Evolutionary conservation across 1,140 invertebrate species (phyloP).

Genomic region (Panulirus ornatus): DNA sequence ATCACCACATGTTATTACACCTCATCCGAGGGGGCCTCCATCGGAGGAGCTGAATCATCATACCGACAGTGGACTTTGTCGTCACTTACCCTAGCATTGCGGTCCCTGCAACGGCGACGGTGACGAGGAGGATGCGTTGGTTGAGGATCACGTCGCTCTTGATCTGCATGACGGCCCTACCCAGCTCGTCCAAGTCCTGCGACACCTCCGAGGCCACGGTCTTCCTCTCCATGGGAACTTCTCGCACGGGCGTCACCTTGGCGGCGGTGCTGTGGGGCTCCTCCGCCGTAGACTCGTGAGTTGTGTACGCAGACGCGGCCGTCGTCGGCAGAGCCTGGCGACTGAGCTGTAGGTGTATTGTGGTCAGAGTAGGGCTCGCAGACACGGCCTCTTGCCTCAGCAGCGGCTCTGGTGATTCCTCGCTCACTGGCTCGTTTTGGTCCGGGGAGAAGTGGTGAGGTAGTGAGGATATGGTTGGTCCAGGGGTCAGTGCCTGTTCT

Average conservation of each 20-base stretch:
- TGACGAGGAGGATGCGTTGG: constrained; percentile 70
- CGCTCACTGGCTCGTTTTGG: not conserved
- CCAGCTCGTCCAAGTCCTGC: constrained; percentile 66
- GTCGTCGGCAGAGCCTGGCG: constrained; percentile 36
- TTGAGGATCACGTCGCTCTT: constrained; percentile 72
- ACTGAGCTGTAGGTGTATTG: constrained; percentile 62
- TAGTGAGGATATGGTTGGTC: not conserved
- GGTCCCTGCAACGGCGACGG: constrained; percentile 64
- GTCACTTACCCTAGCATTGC: constrained; percentile 73
- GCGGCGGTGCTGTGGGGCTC: not conserved
- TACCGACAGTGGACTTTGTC: not conserved
- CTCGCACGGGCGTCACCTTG: constrained; percentile 26
- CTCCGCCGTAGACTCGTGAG: constrained; percentile 29
- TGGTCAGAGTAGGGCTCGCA: constrained; percentile 67
- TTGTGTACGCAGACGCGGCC: constrained; percentile 14
- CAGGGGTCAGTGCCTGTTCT: not conserved
- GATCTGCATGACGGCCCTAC: constrained; percentile 51
- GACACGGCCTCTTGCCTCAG: constrained; percentile 70
- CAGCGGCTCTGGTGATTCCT: constrained; percentile 42
- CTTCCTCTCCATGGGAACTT: constrained; percentile 65
- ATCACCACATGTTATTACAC: too few relatives aligned
- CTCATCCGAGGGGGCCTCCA: too few relatives aligned
- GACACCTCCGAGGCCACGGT: constrained; percentile 68
- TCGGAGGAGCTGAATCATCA: too few relatives aligned
- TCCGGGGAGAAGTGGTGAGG: not conserved